Evolutionary conservation across 2,888 invertebrate species (phyloP).

Genomic region (Trichopria drosophilae): DNA sequence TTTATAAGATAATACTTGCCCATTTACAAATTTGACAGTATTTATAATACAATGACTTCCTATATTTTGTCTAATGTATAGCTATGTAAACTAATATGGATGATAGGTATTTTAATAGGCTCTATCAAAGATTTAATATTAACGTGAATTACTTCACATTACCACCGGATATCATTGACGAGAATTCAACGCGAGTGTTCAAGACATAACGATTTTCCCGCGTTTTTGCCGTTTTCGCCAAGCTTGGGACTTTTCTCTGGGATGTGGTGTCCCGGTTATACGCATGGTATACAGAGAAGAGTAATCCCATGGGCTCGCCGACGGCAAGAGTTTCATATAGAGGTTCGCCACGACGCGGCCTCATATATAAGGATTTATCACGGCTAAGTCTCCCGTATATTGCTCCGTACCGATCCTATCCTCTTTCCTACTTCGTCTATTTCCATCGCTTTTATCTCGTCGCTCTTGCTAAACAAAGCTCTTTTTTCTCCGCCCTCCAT

Average conservation of each 20-base stretch:
- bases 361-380: conserved; percentile 59
- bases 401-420: conserved; percentile 53
- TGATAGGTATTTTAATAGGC: too few relatives aligned
- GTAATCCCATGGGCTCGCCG: conserved; percentile 54
- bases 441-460: conserved; percentile 31
- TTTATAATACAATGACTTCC: too few relatives aligned
- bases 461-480: conserved; percentile 24
- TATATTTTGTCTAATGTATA: too few relatives aligned
- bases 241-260: conserved; percentile 12
- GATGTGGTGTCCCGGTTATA: conserved; percentile 24
- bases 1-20: too few relatives aligned
- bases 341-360: conserved; percentile 52
- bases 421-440: conserved; percentile 29
- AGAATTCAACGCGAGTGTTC: too few relatives aligned
- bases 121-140: too few relatives aligned
- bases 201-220: too few relatives aligned
- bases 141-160: too few relatives aligned
- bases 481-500: background rate
- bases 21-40: too few relatives aligned
- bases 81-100: too few relatives aligned
- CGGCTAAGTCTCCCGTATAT: conserved; percentile 58
- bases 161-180: too few relatives aligned
- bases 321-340: conserved; percentile 55
- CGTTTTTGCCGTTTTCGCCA: too few relatives aligned
- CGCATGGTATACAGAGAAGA: conserved; percentile 37